Conservation (phyloP, 2,888 invertebrate species). For the Limenitis camilla region DNA sequence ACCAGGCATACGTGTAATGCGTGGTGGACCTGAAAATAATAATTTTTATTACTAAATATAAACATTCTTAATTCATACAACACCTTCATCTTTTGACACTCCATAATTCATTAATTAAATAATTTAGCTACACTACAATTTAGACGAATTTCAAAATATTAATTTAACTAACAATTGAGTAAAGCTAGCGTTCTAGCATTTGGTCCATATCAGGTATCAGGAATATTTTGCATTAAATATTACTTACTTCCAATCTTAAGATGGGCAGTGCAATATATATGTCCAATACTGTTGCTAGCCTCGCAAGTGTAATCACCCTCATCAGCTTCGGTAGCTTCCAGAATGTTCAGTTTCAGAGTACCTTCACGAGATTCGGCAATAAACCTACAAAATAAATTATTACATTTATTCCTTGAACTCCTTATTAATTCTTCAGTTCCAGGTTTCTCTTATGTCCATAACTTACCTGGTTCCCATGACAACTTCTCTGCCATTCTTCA, state of each 20-base stretch:
- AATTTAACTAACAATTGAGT: too few species aligned
- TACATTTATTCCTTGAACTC: too few species aligned
- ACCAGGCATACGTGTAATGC: conserved; percentile 91
- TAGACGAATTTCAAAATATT: too few species aligned
- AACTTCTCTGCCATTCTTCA: conserved; percentile 93
- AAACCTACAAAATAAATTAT: conserved; percentile 47
- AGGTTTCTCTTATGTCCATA: neutral
- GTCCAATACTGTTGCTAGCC: conserved; percentile 93
- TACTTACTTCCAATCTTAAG: conserved; percentile 91
- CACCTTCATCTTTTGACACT: too few species aligned
- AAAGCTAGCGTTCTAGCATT: too few species aligned
- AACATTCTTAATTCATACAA: too few species aligned
- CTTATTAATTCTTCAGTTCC: neutral
- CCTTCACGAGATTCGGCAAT: conserved; percentile 80
- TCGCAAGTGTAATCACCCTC: conserved; percentile 98
- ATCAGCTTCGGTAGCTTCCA: conserved; percentile 91
- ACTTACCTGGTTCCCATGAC: conserved; percentile 78
- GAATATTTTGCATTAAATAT: too few species aligned
- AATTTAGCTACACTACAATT: too few species aligned
- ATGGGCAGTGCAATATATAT: conserved; percentile 89
- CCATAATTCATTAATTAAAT: too few species aligned
- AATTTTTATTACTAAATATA: neutral
- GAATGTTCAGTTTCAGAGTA: conserved; percentile 88
- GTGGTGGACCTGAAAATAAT: conserved; percentile 82
- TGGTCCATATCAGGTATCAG: too few species aligned